Percentiles rank a stretch among this genome's conserved stretches.
These are phyloP conservation scores for Syngnathus floridae DNA, from an alignment of 2,113 vertebrate genomes.

Conservation along the genomic window DNA sequence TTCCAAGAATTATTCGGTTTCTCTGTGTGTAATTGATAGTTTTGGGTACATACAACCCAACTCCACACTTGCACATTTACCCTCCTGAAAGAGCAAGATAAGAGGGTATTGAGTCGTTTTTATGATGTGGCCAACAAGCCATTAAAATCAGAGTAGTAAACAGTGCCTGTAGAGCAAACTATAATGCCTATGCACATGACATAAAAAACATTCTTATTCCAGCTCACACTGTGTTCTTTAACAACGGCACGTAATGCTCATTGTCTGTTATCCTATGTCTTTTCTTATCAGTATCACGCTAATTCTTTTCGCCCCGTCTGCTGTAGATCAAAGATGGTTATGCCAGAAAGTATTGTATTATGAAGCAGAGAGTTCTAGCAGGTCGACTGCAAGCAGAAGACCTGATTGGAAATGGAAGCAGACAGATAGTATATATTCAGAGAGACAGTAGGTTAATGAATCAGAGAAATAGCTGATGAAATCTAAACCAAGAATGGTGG, in stretches of 20 bases:
- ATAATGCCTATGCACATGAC: constrained; percentile 34
- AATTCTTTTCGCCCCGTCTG: constrained; percentile 38
- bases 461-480: constrained; percentile 45
- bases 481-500: constrained; percentile 42
- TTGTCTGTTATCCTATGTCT: constrained; percentile 40
- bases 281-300: constrained; percentile 41
- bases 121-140: constrained; percentile 60
- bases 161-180: constrained; percentile 37
- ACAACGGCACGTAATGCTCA: constrained; percentile 31
- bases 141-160: constrained; percentile 60
- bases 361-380: constrained; percentile 36
- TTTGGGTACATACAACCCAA: constrained; percentile 33
- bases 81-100: constrained; percentile 51
- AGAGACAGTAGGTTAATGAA: constrained; percentile 33
- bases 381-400: constrained; percentile 18
- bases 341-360: constrained; percentile 34
- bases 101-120: constrained; percentile 49
- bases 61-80: constrained; percentile 9
- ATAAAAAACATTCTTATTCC: constrained; percentile 43
- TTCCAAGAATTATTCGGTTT: constrained; percentile 40
- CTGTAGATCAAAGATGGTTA: constrained; percentile 42
- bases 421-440: constrained; percentile 39
- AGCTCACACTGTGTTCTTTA: constrained; percentile 38
- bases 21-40: constrained; percentile 38
- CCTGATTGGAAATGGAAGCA: constrained; percentile 41